Evolutionary conservation across 2,113 vertebrate species (phyloP).

Genomic region (Megaptera novaeangliae): DNA sequence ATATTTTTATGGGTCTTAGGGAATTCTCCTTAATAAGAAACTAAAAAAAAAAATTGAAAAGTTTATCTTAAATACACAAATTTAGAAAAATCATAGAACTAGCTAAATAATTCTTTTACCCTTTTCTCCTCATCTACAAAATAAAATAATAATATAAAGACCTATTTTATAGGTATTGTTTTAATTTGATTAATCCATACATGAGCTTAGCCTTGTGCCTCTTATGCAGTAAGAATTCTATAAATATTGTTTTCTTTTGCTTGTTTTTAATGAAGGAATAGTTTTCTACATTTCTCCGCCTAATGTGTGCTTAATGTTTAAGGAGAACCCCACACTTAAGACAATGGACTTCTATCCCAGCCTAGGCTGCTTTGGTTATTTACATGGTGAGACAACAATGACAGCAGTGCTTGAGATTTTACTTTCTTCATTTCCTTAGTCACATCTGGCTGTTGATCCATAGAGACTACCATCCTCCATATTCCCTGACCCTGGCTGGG

Average conservation of each 20-base stretch:
- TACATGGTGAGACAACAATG: neutral
- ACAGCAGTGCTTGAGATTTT: neutral
- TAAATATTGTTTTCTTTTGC: neutral
- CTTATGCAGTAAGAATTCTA: neutral
- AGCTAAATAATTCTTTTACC: neutral
- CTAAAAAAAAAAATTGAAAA: neutral
- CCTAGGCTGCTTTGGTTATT: neutral
- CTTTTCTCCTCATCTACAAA: neutral
- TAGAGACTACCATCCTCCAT: neutral
- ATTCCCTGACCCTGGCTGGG: neutral
- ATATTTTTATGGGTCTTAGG: neutral
- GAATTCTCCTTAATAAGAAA: neutral
- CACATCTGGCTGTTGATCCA: neutral
- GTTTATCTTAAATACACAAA: neutral
- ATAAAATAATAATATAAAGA: neutral
- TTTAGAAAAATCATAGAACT: neutral
- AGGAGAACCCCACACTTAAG: neutral
- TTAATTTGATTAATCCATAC: neutral
- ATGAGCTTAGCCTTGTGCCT: neutral
- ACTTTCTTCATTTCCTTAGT: neutral
- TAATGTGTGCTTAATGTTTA: neutral
- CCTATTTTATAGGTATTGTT: neutral
- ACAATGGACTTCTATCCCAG: neutral
- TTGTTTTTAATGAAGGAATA: neutral
- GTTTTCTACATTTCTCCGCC: neutral